phyloP scores from a whole-genome alignment of 2,888 invertebrate genomes.

The Ligdia adustata region DNA sequence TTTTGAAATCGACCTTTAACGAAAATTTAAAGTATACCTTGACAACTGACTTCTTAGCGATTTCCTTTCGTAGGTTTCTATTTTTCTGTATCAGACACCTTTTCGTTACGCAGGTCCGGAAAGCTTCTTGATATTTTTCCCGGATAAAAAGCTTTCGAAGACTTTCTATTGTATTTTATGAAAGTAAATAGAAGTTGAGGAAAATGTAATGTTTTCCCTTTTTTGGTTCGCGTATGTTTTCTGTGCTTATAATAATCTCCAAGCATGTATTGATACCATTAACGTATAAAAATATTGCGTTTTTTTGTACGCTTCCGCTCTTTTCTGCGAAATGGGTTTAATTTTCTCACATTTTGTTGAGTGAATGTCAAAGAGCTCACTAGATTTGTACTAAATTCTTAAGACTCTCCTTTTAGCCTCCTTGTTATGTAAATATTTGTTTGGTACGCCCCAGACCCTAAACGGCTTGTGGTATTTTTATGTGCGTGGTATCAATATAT shows the following conservation, averaged over 20 bases:
- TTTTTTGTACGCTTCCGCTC: no score
- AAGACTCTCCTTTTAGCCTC: no score
- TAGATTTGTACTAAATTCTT: no score
- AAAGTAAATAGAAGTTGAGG: slow-evolving; percentile 30
- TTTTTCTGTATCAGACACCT: slow-evolving; percentile 25
- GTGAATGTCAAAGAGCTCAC: no score
- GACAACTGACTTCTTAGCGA: neutral
- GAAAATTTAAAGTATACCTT: slow-evolving; percentile 5
- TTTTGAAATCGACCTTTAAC: neutral
- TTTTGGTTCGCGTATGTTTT: slow-evolving; percentile 7
- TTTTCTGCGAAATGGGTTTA: no score
- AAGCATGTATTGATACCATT: neutral
- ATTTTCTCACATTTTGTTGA: no score
- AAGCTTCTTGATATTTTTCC: slow-evolving; percentile 27
- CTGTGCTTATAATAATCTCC: neutral
- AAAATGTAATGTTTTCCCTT: slow-evolving; percentile 19
- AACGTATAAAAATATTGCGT: no score
- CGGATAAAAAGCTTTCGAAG: slow-evolving; percentile 29
- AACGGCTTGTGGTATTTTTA: no score
- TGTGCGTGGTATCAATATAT: no score
- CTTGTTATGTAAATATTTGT: no score
- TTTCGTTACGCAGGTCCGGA: slow-evolving; percentile 23
- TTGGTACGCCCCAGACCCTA: no score
- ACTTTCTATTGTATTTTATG: slow-evolving; percentile 25
- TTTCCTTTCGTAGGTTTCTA: slow-evolving; percentile 12